phyloP scores from a whole-genome alignment of 2,888 invertebrate genomes.

The Stegophylla sp. region DNA sequence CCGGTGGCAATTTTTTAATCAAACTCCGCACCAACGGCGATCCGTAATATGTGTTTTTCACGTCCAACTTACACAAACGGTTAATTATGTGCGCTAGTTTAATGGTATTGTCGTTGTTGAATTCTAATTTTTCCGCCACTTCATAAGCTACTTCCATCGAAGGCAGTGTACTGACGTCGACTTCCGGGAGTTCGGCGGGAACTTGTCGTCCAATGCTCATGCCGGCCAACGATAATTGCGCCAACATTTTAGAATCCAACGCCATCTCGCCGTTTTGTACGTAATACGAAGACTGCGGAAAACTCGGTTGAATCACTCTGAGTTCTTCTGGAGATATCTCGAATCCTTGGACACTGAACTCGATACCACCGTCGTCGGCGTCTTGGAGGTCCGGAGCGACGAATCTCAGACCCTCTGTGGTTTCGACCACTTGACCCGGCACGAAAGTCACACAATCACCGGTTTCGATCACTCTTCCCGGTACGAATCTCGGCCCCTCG shows the following conservation, averaged over 20 bases:
- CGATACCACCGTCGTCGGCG: conserved; percentile 72
- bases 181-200: conserved; percentile 70
- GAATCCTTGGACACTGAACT: conserved; percentile 77
- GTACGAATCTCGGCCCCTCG: conserved; percentile 73
- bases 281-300: conserved; percentile 63
- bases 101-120: conserved; percentile 61
- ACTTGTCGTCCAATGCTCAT: conserved; percentile 74
- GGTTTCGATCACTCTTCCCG: conserved; percentile 67
- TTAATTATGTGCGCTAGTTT: conserved; percentile 65
- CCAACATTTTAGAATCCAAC: conserved; percentile 72
- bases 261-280: conserved; percentile 69
- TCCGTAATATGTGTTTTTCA: conserved; percentile 42
- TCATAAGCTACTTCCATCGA: conserved; percentile 62
- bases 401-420: conserved; percentile 70
- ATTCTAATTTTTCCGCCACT: conserved; percentile 41
- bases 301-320: conserved; percentile 65
- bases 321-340: conserved; percentile 68
- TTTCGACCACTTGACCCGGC: conserved; percentile 68
- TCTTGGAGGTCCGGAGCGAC: conserved; percentile 75
- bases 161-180: conserved; percentile 68
- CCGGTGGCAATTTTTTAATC: conserved; percentile 37
- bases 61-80: conserved; percentile 48
- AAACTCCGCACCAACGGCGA: conserved; percentile 49
- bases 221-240: conserved; percentile 74
- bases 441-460: conserved; percentile 67